Percentiles rank a stretch among this genome's conserved stretches.
Evolutionary conservation across 2,888 invertebrate species (phyloP).

Genomic region (Tridacna crocea): DNA sequence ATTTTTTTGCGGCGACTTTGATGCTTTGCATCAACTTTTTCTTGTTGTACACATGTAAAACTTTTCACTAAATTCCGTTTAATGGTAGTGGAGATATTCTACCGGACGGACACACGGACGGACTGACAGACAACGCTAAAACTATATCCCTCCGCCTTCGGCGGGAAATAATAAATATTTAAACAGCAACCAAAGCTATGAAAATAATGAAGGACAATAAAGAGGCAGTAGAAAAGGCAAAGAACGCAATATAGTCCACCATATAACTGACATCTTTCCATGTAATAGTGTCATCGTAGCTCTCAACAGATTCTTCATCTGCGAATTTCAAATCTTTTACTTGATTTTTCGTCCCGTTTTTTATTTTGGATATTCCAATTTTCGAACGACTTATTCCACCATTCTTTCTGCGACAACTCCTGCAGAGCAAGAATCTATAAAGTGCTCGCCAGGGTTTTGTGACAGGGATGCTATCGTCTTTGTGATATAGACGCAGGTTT

Average conservation of each 20-base stretch:
- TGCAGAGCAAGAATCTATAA: slow-evolving; percentile 13
- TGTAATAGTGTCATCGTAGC: neutral
- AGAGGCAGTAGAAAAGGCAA: neutral
- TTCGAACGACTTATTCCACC: neutral
- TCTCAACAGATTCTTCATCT: neutral
- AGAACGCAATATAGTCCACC: neutral
- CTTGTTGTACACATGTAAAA: too few species aligned
- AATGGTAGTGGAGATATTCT: too few species aligned
- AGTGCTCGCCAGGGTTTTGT: slow-evolving; percentile 20
- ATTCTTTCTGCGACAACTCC: neutral
- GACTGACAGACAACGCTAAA: too few species aligned
- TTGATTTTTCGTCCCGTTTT: neutral
- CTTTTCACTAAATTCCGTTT: too few species aligned
- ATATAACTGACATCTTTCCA: slow-evolving; percentile 15
- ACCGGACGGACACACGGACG: too few species aligned
- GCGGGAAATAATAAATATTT: too few species aligned
- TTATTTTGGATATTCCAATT: neutral
- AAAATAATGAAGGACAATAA: neutral
- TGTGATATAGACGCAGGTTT: slow-evolving; percentile 57
- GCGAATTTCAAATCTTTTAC: neutral
- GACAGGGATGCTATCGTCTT: slow-evolving; percentile 36
- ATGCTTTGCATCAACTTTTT: too few species aligned
- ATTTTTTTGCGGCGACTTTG: too few species aligned
- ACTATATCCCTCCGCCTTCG: too few species aligned
- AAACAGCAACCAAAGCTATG: neutral